Evolutionary conservation across 2,113 vertebrate genomes (phyloP).

Genomic region (Cryptotis parvus): DNA sequence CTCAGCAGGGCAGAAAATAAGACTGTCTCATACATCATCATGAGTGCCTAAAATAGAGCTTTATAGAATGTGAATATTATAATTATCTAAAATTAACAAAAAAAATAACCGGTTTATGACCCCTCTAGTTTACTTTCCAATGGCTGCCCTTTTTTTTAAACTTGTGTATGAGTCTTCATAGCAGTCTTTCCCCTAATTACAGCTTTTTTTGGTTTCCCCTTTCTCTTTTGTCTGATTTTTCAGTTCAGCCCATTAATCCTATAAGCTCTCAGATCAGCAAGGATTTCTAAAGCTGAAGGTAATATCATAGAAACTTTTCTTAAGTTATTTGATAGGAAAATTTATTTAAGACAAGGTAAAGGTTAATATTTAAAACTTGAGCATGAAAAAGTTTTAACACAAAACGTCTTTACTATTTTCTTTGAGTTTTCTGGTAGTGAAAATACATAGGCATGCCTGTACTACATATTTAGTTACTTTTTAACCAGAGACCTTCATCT

Average conservation of each 20-base stretch:
- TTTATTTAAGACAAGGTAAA: conserved; percentile 24
- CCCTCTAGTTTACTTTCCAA: neutral
- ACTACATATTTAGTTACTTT: conserved; percentile 20
- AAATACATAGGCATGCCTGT: conserved; percentile 66
- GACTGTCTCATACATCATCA: neutral
- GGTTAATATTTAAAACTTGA: conserved; percentile 3
- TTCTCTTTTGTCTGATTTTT: neutral
- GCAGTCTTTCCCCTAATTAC: neutral
- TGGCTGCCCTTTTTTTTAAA: neutral
- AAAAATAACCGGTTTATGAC: neutral
- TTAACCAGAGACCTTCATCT: neutral
- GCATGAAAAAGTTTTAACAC: neutral
- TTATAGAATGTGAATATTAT: neutral
- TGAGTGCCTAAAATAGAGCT: neutral
- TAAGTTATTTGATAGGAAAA: conserved; percentile 25
- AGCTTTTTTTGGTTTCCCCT: neutral
- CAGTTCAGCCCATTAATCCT: neutral
- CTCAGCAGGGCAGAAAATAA: conserved; percentile 47
- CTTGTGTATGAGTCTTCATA: neutral
- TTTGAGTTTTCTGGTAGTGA: conserved; percentile 39
- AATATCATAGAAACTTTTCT: neutral
- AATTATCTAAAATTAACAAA: conserved; percentile 27
- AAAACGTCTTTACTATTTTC: conserved; percentile 52
- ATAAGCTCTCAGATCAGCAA: neutral
- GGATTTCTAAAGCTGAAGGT: conserved; percentile 7